Conservation (phyloP, 2,888 invertebrate species). For the Salpingus planirostris region DNA sequence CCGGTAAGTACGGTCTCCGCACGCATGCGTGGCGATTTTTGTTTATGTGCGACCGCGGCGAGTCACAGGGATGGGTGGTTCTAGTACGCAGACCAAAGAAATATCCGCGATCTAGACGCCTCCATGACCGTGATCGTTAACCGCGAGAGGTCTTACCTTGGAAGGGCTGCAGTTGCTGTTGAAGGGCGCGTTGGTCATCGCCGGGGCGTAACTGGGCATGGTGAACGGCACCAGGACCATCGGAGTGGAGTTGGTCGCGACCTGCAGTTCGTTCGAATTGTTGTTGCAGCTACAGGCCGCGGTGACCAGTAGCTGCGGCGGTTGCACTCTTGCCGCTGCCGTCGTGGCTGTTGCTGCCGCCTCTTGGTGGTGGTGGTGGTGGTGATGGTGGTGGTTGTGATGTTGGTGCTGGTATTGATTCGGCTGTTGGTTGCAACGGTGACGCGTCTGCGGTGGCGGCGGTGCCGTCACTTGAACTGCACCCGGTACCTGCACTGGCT, state of each 20-base stretch:
- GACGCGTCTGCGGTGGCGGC: constrained; percentile 15
- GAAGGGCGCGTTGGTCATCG: constrained; percentile 36
- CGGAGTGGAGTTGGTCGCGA: constrained; percentile 30
- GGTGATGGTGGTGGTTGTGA: constrained; percentile 12
- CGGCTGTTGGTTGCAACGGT: no score
- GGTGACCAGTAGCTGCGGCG: constrained; percentile 31
- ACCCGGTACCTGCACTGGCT: constrained; percentile 15
- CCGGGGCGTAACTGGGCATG: constrained; percentile 41
- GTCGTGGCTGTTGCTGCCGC: constrained; percentile 17
- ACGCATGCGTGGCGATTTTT: no score
- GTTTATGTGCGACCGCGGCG: no score
- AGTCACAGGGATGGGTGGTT: no score
- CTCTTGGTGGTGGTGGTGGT: constrained; percentile 10
- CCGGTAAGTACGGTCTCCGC: no score
- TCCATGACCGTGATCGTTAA: constrained; percentile 4
- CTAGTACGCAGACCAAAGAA: no score
- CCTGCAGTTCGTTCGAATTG: constrained; percentile 22
- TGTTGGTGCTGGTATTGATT: constrained; percentile 12
- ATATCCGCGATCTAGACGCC: constrained; percentile 24
- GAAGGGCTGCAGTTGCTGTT: constrained; percentile 39
- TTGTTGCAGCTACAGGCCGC: constrained; percentile 35
- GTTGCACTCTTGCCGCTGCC: constrained; percentile 28
- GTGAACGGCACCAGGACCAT: constrained; percentile 46
- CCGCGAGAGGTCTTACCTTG: constrained; percentile 30
- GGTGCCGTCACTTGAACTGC: constrained; percentile 12